phyloP scores from a whole-genome alignment of 2,797 vertebrate species.

The Siniperca scherzeri region DNA sequence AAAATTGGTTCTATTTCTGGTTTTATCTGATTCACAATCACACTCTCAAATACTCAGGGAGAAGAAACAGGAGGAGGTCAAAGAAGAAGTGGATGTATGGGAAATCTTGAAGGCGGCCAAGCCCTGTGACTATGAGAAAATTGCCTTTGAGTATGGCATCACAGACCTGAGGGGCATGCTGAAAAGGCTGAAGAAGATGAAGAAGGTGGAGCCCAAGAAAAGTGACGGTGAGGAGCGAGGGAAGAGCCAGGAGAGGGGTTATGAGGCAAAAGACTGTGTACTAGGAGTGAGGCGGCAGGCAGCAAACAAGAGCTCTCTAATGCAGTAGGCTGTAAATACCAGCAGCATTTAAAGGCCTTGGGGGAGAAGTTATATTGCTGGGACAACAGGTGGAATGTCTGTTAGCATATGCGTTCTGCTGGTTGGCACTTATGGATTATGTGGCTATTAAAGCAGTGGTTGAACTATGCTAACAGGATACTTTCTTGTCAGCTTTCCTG shows the following conservation, averaged over 20 bases:
- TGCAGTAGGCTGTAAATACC: constrained; percentile 54
- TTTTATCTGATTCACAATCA: not conserved
- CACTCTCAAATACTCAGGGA: constrained; percentile 72
- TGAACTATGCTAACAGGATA: constrained; percentile 42
- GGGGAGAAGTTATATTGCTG: constrained; percentile 35
- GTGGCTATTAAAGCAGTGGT: constrained; percentile 39
- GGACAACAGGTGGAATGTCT: constrained; percentile 58
- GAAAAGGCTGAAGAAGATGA: constrained; percentile 91
- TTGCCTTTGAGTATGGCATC: constrained; percentile 93
- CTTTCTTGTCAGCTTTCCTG: constrained; percentile 86
- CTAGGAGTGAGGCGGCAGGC: constrained; percentile 27
- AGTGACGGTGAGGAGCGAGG: constrained; percentile 84
- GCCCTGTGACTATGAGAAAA: constrained; percentile 94
- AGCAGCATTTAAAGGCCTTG: constrained; percentile 44
- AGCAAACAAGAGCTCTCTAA: constrained; percentile 40
- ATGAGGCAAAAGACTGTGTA: constrained; percentile 27
- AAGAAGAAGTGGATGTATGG: constrained; percentile 90
- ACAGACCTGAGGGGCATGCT: constrained; percentile 95
- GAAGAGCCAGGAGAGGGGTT: constrained; percentile 17
- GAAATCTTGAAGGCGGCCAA: constrained; percentile 91
- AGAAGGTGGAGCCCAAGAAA: constrained; percentile 89
- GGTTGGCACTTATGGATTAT: constrained; percentile 47
- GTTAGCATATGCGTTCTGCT: constrained; percentile 36
- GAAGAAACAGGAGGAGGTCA: constrained; percentile 80
- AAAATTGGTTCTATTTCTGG: not conserved